Percentiles rank a stretch among this genome's conserved stretches.
Conservation (phyloP, 2,888 invertebrate genomes). For the Trichacis sp. region DNA sequence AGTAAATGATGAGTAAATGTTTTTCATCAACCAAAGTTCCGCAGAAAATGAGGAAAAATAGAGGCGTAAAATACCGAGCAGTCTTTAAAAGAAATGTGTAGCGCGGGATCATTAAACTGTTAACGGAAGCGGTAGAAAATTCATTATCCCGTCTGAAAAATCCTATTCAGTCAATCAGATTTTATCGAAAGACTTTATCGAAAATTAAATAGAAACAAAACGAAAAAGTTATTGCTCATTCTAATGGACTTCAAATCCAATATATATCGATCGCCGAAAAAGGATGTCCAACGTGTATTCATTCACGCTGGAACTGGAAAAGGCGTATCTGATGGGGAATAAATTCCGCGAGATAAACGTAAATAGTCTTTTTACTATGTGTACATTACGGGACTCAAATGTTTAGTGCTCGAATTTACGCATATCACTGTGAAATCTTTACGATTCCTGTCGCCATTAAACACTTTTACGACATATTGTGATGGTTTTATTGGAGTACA, state of each 20-base stretch:
- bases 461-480: constrained; percentile 22
- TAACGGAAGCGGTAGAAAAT: too few relatives aligned
- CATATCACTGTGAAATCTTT: constrained; percentile 28
- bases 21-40: background rate
- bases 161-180: too few relatives aligned
- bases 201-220: too few relatives aligned
- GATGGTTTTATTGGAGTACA: constrained; percentile 32
- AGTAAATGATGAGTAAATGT: background rate
- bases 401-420: constrained; percentile 9
- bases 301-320: background rate
- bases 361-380: constrained; percentile 1
- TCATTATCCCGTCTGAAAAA: too few relatives aligned
- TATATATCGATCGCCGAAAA: background rate
- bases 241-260: too few relatives aligned
- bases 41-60: background rate
- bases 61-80: background rate
- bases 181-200: too few relatives aligned
- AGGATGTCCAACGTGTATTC: background rate
- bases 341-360: background rate
- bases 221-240: too few relatives aligned
- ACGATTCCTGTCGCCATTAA: constrained; percentile 18
- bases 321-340: background rate
- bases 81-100: background rate
- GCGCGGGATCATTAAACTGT: background rate
- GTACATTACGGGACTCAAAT: background rate